Base-by-base conservation (phyloP, 2,113 vertebrate species). In the Amphiprion ocellaris region DNA sequence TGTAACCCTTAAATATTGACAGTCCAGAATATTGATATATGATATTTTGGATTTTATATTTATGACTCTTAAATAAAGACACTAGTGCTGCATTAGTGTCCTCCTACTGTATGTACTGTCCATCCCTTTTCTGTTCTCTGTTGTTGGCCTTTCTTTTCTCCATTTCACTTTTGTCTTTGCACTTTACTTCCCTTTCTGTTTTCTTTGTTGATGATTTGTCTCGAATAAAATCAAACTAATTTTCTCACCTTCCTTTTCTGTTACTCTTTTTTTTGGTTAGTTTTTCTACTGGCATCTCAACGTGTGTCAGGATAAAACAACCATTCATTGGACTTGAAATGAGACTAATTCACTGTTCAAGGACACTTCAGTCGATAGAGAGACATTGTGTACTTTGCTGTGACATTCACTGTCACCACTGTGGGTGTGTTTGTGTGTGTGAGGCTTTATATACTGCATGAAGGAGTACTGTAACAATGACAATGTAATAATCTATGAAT, bases 171-270 rank as follows among this genome's bases (percentile, higher is more conserved):
- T 82, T 61, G 12, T 79, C 59, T 69, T 69, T 84, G 30, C 77
- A 84, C 70, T 84, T 84, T 81, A 59, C 37, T 69, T 30, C 19
- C 53, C 12, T 73, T 30, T 83, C 52, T 70, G n/a, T 77, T 81
- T 74, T 52, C 69, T 62, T 61, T 73, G 61, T 79, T 75, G 39
- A 16, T 21, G 6, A 80, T 54, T 60, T 26, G 26, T 80, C 70
- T 68, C 82, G 23, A 94, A 93, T 93, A 93, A 94, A 94, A 83
- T 74, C 49, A 4, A 39, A 78, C 87, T 89, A 64, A 83, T 89
- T 87, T 82, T 65, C 77, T 78, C 47, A 84, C 74, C 72, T 83
- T 69, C 24, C 65, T 63, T 72, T 83, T 73, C 74, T 89, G 64
- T 81, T 63, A 33, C 60, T 87, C 87, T 47, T 74, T 87, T 71